Percentiles rank a stretch among this genome's conserved stretches.
Conservation (phyloP, 2,113 vertebrate species). For the Dromas ardeola region DNA sequence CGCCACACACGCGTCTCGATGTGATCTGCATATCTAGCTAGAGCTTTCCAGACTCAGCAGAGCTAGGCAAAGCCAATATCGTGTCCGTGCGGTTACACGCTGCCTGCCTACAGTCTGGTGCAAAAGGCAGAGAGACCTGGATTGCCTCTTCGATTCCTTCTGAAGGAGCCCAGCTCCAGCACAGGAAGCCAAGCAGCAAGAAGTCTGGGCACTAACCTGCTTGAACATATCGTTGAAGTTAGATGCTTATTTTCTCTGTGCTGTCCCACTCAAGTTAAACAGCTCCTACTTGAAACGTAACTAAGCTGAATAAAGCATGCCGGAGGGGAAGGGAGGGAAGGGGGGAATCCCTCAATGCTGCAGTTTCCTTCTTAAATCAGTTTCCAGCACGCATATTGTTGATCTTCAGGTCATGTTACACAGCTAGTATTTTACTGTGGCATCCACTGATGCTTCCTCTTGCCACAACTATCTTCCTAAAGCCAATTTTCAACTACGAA, state of each 20-base stretch:
- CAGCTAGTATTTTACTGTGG: not conserved
- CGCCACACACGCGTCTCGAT: rapidly evolving
- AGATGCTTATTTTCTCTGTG: not conserved
- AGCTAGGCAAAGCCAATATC: not conserved
- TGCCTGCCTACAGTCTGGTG: not conserved
- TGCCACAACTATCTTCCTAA: not conserved
- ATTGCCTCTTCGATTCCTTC: not conserved
- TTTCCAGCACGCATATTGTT: not conserved
- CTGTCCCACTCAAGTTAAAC: not conserved
- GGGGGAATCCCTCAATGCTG: not conserved
- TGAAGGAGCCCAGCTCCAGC: not conserved
- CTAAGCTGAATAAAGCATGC: not conserved
- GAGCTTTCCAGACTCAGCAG: not conserved
- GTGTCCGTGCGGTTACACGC: rapidly evolving
- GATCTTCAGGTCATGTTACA: not conserved
- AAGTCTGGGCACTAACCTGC: not conserved
- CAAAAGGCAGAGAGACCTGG: not conserved
- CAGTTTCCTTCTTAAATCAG: not conserved
- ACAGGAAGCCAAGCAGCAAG: not conserved
- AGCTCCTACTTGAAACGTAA: not conserved
- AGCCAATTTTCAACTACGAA: not conserved
- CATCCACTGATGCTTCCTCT: not conserved
- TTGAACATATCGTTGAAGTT: not conserved
- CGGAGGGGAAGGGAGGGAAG: not conserved
- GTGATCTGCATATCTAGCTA: not conserved